Conservation (phyloP, 2,797 vertebrate species). For the Muraenolepis orangiensis region DNA sequence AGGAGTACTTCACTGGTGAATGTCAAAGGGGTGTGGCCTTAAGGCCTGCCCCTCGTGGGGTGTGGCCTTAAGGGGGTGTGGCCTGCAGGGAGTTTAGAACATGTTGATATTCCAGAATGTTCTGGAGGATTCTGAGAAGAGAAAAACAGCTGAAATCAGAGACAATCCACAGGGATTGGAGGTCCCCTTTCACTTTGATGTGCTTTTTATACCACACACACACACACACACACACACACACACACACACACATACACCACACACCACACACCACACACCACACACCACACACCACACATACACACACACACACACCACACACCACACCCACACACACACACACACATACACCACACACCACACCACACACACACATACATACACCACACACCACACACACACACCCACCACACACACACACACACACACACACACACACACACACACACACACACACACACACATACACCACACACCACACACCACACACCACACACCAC, state of each 20-base stretch:
- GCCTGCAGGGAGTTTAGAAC: not conserved
- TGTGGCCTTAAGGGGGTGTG: too few species aligned
- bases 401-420: slow-evolving; percentile 15
- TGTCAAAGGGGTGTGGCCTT: not conserved
- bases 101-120: slow-evolving; percentile 4
- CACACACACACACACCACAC: slow-evolving; percentile 32
- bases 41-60: not conserved
- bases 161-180: not conserved
- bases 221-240: slow-evolving; percentile 16
- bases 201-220: too few species aligned
- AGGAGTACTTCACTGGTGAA: not conserved
- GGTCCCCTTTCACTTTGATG: slow-evolving; percentile 15
- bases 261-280: too few species aligned
- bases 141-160: not conserved
- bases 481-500: too few species aligned
- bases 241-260: slow-evolving; percentile 23
- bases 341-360: slow-evolving; percentile 32
- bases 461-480: slow-evolving; percentile 20
- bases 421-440: slow-evolving; percentile 28
- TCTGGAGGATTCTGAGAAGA: not conserved
- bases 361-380: slow-evolving; percentile 12
- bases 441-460: slow-evolving; percentile 24
- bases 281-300: too few species aligned
- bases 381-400: slow-evolving; percentile 32
- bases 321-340: slow-evolving; percentile 17